Conservation (phyloP, 1,140 invertebrate species). For the Ylistrum balloti region DNA sequence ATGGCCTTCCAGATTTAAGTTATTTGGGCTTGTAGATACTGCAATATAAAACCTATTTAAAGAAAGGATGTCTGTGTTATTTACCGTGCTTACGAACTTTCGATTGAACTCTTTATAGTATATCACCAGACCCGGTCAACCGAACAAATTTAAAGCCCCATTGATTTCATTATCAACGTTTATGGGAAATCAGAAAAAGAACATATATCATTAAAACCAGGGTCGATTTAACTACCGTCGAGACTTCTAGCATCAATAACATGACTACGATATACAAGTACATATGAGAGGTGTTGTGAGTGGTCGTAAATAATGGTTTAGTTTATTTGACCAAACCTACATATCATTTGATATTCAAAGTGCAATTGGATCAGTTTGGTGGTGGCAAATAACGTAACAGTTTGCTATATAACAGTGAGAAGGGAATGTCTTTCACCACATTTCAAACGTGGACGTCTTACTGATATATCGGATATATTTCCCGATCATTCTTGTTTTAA, state of each 20-base stretch:
- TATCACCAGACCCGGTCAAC: not conserved
- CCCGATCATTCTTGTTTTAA: not conserved
- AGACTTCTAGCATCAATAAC: not conserved
- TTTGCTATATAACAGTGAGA: not conserved
- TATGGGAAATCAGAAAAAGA: not conserved
- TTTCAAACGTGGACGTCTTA: too few relatives aligned
- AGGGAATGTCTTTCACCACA: too few relatives aligned
- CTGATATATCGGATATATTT: too few relatives aligned
- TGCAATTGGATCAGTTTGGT: not conserved
- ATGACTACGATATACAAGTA: not conserved
- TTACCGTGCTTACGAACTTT: not conserved
- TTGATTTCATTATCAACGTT: slow-evolving; percentile 35
- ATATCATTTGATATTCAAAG: too few relatives aligned
- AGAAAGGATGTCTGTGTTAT: not conserved
- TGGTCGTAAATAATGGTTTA: not conserved
- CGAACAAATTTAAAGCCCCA: slow-evolving; percentile 33
- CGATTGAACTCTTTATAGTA: slow-evolving; percentile 28
- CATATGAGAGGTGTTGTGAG: not conserved
- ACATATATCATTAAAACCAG: not conserved
- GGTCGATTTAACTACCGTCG: not conserved
- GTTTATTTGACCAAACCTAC: too few relatives aligned
- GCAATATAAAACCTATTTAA: not conserved
- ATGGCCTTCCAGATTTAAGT: not conserved
- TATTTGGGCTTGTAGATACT: not conserved
- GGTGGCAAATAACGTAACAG: not conserved